Evolutionary conservation across 2,113 vertebrate species (phyloP).

Genomic region (Laterallus jamaicensis): DNA sequence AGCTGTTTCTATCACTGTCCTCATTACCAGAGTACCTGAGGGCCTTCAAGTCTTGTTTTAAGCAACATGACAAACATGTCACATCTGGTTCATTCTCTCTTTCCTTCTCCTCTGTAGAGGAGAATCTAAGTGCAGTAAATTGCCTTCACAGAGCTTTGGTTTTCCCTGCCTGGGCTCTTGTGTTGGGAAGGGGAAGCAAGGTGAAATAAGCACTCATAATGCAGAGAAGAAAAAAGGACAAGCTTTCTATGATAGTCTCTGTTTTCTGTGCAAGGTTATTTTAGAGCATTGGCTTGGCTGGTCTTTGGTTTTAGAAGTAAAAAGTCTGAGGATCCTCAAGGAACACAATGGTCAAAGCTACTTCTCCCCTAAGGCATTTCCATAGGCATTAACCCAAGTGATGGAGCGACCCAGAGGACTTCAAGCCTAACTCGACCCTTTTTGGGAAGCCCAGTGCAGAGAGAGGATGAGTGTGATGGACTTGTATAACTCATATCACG

Average conservation of each 20-base stretch:
- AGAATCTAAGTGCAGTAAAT: background rate
- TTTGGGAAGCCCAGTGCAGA: background rate
- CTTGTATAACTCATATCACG: background rate
- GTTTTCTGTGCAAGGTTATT: background rate
- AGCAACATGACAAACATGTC: conserved; percentile 1
- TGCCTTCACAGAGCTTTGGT: background rate
- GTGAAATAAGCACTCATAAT: background rate
- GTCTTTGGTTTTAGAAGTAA: background rate
- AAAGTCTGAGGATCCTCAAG: background rate
- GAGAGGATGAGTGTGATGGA: background rate
- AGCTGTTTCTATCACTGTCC: background rate
- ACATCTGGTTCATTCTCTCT: background rate
- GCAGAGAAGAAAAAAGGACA: background rate
- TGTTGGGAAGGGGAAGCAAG: background rate
- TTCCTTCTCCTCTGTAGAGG: background rate
- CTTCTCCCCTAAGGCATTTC: background rate
- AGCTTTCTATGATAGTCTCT: background rate
- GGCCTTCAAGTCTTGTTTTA: background rate
- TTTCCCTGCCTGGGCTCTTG: background rate
- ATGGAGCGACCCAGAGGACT: background rate
- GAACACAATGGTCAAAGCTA: background rate
- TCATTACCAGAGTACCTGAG: background rate
- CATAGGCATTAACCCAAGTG: background rate
- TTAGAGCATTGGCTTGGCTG: background rate
- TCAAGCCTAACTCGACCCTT: background rate